Conservation (phyloP, 2,113 vertebrate species). For the Calidris pugnax region DNA sequence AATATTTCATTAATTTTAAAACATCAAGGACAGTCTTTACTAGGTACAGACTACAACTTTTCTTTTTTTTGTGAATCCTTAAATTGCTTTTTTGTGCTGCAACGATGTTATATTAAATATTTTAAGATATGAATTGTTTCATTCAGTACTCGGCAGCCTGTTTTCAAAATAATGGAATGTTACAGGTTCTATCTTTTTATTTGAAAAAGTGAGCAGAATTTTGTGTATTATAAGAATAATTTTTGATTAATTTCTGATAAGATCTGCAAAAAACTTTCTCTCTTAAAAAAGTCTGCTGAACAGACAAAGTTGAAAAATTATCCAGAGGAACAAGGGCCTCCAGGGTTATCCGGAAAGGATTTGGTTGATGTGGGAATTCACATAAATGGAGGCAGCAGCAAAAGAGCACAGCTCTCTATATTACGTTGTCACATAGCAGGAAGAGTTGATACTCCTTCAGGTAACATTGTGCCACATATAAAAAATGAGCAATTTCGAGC, state of each 20-base stretch:
- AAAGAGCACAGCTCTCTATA: background rate
- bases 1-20: background rate
- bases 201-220: background rate
- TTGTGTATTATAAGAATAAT: background rate
- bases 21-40: background rate
- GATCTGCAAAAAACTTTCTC: background rate
- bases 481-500: slow-evolving; percentile 7
- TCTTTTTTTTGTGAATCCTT: background rate
- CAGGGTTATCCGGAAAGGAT: background rate
- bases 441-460: slow-evolving; percentile 19
- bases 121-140: background rate
- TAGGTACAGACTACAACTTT: background rate
- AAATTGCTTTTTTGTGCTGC: background rate
- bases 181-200: background rate
- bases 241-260: background rate
- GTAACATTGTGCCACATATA: background rate
- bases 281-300: background rate
- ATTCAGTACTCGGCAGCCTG: background rate
- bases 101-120: background rate
- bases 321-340: background rate
- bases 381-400: background rate
- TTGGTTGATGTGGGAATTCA: background rate
- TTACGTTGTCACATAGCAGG: background rate
- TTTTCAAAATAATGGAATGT: background rate
- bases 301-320: background rate